These are phyloP conservation scores for Temnothorax curvispinosus DNA, from an alignment of 1,140 invertebrate genomes.

Conservation along the genomic window DNA sequence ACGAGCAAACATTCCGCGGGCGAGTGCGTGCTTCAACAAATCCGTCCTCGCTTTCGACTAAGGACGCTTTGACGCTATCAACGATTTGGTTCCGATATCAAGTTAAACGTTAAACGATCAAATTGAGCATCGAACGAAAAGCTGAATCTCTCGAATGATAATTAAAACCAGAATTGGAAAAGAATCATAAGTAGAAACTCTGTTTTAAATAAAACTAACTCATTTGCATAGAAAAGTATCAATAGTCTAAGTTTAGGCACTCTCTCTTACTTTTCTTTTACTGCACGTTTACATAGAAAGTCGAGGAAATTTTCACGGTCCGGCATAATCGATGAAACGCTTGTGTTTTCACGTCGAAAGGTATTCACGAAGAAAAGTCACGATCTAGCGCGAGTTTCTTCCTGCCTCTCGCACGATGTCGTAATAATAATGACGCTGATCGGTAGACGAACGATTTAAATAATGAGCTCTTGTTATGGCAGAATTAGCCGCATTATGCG, in stretches of 20 bases:
- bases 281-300: background rate
- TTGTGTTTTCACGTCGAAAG: conserved; percentile 45
- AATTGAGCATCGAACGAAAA: background rate
- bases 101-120: background rate
- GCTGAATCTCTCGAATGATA: background rate
- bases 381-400: conserved; percentile 37
- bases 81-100: background rate
- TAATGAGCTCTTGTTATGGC: conserved; percentile 23
- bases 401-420: background rate
- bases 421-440: conserved; percentile 5
- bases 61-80: background rate
- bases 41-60: conserved; percentile 36
- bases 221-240: background rate
- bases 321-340: conserved; percentile 29
- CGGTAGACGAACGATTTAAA: conserved; percentile 8
- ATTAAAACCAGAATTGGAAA: background rate
- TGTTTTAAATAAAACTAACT: background rate
- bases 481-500: background rate
- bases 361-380: conserved; percentile 55
- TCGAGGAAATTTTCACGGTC: background rate
- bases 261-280: background rate
- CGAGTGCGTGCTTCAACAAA: conserved; percentile 1
- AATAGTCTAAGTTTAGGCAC: background rate
- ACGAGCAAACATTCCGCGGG: conserved; percentile 48
- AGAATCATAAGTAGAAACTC: background rate